A percentile compares a stretch with the other conserved stretches of the same genome.
Conservation (phyloP, 2,888 invertebrate genomes). For the Smittia aterrima region DNA sequence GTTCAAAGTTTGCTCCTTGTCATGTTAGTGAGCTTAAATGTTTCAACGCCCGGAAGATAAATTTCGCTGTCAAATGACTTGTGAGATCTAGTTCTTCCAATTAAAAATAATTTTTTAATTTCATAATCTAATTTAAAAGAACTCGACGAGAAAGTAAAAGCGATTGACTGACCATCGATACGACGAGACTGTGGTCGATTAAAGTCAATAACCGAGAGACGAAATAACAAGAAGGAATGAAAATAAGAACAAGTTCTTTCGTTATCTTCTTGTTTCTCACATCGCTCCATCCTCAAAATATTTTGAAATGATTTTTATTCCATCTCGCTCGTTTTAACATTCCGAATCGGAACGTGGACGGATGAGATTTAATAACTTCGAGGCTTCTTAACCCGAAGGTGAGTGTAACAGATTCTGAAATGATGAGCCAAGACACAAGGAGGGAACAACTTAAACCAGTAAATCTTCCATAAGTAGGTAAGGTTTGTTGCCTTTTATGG, state of each 20-base stretch:
- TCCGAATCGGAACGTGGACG: background rate
- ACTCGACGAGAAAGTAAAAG: background rate
- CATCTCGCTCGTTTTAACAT: background rate
- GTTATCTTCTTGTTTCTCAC: background rate
- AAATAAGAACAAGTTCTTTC: background rate
- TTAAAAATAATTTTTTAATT: too few relatives aligned
- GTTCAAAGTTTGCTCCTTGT: too few relatives aligned
- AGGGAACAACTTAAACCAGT: slow-evolving; percentile 13
- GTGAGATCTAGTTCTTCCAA: too few relatives aligned
- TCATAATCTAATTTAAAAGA: too few relatives aligned
- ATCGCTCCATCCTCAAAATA: slow-evolving; percentile 3
- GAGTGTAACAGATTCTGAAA: slow-evolving; percentile 6
- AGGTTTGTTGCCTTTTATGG: slow-evolving; percentile 21
- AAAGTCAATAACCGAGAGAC: slow-evolving; percentile 6
- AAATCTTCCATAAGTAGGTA: slow-evolving; percentile 36
- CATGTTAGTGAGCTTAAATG: too few relatives aligned
- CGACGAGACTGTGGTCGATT: too few relatives aligned
- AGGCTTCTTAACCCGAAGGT: background rate
- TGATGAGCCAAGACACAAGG: background rate
- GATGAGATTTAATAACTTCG: slow-evolving; percentile 1
- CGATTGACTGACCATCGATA: background rate
- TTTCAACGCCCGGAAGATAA: too few relatives aligned
- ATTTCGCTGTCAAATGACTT: too few relatives aligned
- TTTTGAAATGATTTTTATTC: background rate
- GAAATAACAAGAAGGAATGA: background rate